Base-by-base conservation (phyloP, 2,888 invertebrate species). In the Brachynemurus nebulosus region DNA sequence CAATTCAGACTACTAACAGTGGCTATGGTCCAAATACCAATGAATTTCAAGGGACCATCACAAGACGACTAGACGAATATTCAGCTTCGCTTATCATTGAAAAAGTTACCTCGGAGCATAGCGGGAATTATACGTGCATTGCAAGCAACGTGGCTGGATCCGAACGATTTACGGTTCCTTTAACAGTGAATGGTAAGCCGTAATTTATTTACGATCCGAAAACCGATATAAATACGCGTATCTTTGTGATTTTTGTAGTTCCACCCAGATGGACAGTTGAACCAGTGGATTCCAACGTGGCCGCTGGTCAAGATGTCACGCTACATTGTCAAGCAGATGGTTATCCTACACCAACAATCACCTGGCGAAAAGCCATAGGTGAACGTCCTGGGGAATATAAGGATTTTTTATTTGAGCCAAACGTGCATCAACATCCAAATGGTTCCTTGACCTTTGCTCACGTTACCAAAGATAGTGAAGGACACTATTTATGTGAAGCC, bases 401-500 rank as follows among this genome's bases (percentile, higher is more conserved):
- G 62, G 85, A 86, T 60, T 82, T 85, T 59, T 71, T 83, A 55
- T 84, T 82, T 57, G 83, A 84, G 60, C 81, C 82, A 42, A 82
- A 78, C 58, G 79, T 83, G 20, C 76, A 80, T 50, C 74, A 81
- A 47, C 78, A 83, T 55, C 77, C 80, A 53, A 90, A 90, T 60
- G 90, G 90, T 19, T 86, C 89, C 9, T 71, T 90, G 51, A 76
- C 80, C 50, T 89, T 90, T 62, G 79, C 80, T 55, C 77, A 81
- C 59, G 81, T 89, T 41, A 81, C 80, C 54, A 89, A 89, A 65
- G 83, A 84, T 57, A 86, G 84, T 60, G 89, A 89, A 65, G 90
- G 91, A 1, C 85, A 86, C 63, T 92, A 90, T 63, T 71, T 92
- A 42, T 93, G 93, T 64, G 90, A 91, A 59, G 89, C 90, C n/a